Evolutionary conservation across 2,113 vertebrate genomes (phyloP), one percentile per base, ranked within the genome.

Genomic region (Mastomys coucha): DNA sequence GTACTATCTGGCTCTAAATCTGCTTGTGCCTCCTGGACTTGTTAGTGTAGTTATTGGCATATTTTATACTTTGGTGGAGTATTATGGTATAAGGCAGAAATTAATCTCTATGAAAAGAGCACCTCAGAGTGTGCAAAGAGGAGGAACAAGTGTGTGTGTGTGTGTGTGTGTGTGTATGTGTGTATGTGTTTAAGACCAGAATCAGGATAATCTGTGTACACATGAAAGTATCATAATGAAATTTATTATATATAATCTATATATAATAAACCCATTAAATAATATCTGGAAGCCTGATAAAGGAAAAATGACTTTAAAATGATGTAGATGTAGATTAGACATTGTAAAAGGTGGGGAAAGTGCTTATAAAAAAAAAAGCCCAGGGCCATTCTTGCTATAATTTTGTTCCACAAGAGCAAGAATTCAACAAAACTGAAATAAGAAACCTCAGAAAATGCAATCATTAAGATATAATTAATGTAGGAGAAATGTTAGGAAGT

Each of bases 401-500:
- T 67, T 33, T 89, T 94, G 42, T 36, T 88, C 24, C n/a, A 76
- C 20, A 63, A 73, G 42, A 11, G 26, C 19, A 88, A 63, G 87
- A 73, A 63, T 92, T 88, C 49, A 96, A 80, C 45, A 96, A 86
- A 92, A 75, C 28, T 88, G 20, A 93, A 89, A 80, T 58, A 67
- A 63, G 82, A 91, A 96, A 72, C 56, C 78, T 96, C 0, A 77
- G 93, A 80, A 94, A 96, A 97, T 86, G 19, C 6, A 97, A 80
- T 81, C 92, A 91, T 85, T 92, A 97, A 92, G 36, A 63, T 93
- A 70, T 95, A 97, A 97, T 93, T 94, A 96, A 96, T 88, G 63
- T 12, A 90, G 88, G 84, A 91, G 95, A 96, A 93, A 92, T 69
- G 60, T 92, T 86, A 86, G 92, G 70, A 95, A 95, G 95, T 97